A percentile compares a stretch with the other conserved stretches of the same genome.
Evolutionary conservation across 2,888 invertebrate genomes (phyloP).

Genomic region (Nymphalis urticae): DNA sequence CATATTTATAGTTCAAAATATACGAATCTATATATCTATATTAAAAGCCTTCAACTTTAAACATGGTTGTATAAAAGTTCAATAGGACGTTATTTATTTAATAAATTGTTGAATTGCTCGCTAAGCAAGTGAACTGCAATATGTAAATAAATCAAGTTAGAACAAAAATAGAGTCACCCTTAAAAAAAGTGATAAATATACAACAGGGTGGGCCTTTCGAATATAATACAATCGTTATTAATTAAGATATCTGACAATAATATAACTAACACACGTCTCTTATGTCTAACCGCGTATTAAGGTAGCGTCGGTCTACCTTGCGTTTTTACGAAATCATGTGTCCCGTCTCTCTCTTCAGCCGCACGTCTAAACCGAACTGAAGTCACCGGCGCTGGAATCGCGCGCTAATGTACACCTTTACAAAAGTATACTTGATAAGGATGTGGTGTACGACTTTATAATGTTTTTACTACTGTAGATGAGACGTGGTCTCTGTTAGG

Average conservation of each 20-base stretch:
- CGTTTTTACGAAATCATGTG: conserved; percentile 16
- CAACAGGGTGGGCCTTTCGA: conserved; percentile 61
- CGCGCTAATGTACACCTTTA: conserved; percentile 41
- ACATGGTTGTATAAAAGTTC: conserved; percentile 34
- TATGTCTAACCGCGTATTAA: conserved; percentile 31
- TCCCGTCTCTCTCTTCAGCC: conserved; percentile 35
- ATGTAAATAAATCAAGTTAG: conserved; percentile 16
- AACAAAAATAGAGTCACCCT: conserved; percentile 33
- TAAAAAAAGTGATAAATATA: conserved; percentile 56
- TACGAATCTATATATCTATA: conserved; percentile 31
- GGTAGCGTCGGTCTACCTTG: conserved; percentile 10
- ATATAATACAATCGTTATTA: conserved; percentile 62
- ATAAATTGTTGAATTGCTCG: conserved; percentile 26
- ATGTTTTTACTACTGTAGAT: conserved; percentile 72
- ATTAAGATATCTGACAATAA: conserved; percentile 79
- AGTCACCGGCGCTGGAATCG: conserved; percentile 32
- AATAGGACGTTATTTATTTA: conserved; percentile 32
- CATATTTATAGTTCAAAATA: conserved; percentile 26
- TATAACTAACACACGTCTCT: conserved; percentile 55
- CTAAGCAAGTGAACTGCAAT: conserved; percentile 28
- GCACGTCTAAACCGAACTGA: conserved; percentile 13
- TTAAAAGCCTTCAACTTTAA: conserved; percentile 47
- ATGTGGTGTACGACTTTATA: conserved; percentile 63
- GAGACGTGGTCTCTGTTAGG: conserved; percentile 77
- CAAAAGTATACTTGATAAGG: conserved; percentile 42